Percentiles rank a stretch among this genome's conserved stretches.
Evolutionary conservation across 2,113 vertebrate species (phyloP).

Genomic region (Apteryx mantelli): DNA sequence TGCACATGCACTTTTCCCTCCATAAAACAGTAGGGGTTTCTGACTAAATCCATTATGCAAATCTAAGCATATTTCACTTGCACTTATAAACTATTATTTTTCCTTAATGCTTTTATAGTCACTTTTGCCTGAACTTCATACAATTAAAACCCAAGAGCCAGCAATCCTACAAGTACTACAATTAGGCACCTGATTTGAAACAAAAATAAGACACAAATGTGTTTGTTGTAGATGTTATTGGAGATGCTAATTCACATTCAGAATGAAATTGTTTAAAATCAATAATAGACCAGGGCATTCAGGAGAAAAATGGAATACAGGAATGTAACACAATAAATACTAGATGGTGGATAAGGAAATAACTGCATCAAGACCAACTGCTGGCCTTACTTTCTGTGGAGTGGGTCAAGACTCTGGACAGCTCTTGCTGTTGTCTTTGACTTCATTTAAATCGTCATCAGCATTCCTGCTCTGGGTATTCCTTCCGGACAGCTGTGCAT

Average conservation of each 20-base stretch:
- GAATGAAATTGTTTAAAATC: constrained; percentile 29
- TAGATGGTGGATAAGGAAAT: neutral
- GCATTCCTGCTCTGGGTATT: neutral
- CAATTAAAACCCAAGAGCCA: constrained; percentile 1
- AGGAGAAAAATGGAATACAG: neutral
- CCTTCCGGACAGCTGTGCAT: neutral
- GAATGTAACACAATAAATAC: neutral
- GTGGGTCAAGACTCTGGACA: neutral
- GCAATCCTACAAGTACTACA: neutral
- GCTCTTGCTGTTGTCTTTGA: neutral
- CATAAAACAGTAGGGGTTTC: constrained; percentile 20
- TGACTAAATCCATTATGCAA: constrained; percentile 41
- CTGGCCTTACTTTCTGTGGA: neutral
- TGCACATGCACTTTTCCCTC: constrained; percentile 29
- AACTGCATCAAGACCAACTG: neutral
- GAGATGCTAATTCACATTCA: neutral
- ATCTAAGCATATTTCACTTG: constrained; percentile 30
- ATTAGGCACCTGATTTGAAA: constrained; percentile 26
- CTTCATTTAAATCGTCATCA: neutral
- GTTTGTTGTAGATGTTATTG: constrained; percentile 1
- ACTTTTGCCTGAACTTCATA: constrained; percentile 15
- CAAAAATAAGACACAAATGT: constrained; percentile 10
- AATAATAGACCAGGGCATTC: neutral
- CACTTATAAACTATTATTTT: constrained; percentile 49
- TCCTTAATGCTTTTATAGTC: neutral